These are phyloP conservation scores for Gobionotothen gibberifrons DNA, from an alignment of 2,797 vertebrate species.

Conservation along the genomic window DNA sequence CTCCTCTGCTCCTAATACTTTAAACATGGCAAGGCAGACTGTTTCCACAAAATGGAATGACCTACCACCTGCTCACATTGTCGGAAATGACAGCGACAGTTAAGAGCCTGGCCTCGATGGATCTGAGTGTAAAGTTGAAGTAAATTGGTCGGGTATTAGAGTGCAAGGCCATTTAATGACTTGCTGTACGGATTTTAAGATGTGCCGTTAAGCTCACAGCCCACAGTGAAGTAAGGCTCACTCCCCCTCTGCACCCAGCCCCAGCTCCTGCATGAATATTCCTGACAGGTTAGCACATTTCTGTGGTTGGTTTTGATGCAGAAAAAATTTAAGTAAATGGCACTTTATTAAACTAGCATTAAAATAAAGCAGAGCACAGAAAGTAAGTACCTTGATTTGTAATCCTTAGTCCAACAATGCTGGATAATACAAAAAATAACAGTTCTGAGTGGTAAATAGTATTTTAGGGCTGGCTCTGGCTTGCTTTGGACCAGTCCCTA, in stretches of 20 bases:
- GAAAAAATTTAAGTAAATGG: not conserved
- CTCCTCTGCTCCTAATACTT: slow-evolving; percentile 53
- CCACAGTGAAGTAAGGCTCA: slow-evolving; percentile 33
- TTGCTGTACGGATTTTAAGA: slow-evolving; percentile 68
- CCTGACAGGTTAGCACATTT: slow-evolving; percentile 20
- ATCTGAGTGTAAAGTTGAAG: slow-evolving; percentile 61
- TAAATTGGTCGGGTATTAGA: slow-evolving; percentile 73
- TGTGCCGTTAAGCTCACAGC: slow-evolving; percentile 56
- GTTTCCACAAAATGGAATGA: slow-evolving; percentile 66
- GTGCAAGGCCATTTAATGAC: slow-evolving; percentile 73
- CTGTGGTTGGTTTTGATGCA: slow-evolving; percentile 5
- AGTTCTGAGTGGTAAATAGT: not conserved
- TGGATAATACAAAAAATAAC: not conserved
- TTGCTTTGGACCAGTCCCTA: not conserved
- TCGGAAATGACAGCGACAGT: slow-evolving; percentile 62
- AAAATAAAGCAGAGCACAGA: not conserved
- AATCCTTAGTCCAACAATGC: not conserved
- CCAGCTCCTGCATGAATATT: slow-evolving; percentile 26
- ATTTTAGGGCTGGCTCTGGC: too few species aligned
- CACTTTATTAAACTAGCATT: not conserved
- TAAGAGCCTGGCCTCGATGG: slow-evolving; percentile 50
- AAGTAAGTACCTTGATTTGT: not conserved
- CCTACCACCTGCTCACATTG: slow-evolving; percentile 74
- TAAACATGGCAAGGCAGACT: slow-evolving; percentile 50
- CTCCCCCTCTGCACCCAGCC: slow-evolving; percentile 34